Percentiles rank a stretch among this genome's conserved stretches.
Evolutionary conservation across 2,113 vertebrate genomes (phyloP).

Genomic region (Laticauda colubrina): DNA sequence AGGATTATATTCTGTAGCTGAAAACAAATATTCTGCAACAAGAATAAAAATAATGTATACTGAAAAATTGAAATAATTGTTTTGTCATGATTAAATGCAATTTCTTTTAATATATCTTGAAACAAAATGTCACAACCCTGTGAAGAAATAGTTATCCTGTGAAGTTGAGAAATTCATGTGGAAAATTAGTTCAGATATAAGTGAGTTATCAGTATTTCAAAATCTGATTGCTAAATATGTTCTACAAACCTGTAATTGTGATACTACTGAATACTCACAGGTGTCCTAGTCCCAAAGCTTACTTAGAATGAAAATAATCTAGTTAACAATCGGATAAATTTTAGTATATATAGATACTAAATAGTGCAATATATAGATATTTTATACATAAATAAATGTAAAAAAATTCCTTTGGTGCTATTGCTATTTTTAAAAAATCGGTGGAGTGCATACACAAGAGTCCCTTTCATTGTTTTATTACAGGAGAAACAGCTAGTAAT

Average conservation of each 20-base stretch:
- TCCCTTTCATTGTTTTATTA: neutral
- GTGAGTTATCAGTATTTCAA: constrained; percentile 20
- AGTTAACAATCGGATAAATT: neutral
- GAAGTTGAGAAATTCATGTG: constrained; percentile 10
- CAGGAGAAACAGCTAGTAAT: neutral
- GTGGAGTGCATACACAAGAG: neutral
- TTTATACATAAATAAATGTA: neutral
- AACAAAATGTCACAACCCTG: constrained; percentile 14
- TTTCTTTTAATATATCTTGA: constrained; percentile 4
- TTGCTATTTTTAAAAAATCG: neutral
- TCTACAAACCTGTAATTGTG: neutral
- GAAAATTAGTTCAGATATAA: constrained; percentile 16
- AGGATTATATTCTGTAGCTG: neutral
- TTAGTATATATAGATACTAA: neutral
- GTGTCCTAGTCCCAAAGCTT: neutral
- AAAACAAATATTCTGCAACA: neutral
- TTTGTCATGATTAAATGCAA: neutral
- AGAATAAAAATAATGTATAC: neutral
- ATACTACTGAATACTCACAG: constrained; percentile 2
- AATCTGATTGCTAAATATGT: constrained; percentile 1
- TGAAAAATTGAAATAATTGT: neutral
- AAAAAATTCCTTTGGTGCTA: neutral
- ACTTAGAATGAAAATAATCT: constrained; percentile 7
- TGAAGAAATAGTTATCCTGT: neutral
- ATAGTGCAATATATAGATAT: neutral